These are phyloP conservation scores for Drosophila leonis DNA, from an alignment of 2,888 invertebrate genomes.

Conservation along the genomic window DNA sequence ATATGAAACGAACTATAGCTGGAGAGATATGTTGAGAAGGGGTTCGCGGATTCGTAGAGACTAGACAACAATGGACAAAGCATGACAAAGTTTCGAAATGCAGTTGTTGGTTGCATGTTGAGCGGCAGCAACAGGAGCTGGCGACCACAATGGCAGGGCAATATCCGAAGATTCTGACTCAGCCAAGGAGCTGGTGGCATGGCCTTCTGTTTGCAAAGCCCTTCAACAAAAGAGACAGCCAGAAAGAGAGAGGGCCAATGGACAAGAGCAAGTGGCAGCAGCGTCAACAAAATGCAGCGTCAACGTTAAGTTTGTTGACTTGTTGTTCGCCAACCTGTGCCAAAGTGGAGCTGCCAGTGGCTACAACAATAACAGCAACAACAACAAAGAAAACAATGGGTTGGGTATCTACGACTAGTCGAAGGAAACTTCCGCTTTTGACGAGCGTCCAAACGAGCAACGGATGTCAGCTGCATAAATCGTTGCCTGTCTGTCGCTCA, in stretches of 20 bases:
- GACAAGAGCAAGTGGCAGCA: constrained; percentile 31
- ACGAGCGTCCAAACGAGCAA: constrained; percentile 64
- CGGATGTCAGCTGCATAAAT: constrained; percentile 81
- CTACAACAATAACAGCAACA: constrained; percentile 28
- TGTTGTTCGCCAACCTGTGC: constrained; percentile 70
- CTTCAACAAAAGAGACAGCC: constrained; percentile 37
- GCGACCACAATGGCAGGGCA: constrained; percentile 14
- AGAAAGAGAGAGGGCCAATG: constrained; percentile 13
- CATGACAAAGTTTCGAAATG: constrained; percentile 15
- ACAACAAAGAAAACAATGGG: constrained; percentile 22
- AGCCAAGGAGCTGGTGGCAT: constrained; percentile 32
- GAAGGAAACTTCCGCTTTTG: constrained; percentile 71
- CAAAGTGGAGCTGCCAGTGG: constrained; percentile 56
- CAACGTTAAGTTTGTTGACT: constrained; percentile 76
- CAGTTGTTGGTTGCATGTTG: constrained; percentile 26
- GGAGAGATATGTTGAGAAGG: not conserved
- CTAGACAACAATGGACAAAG: constrained; percentile 27
- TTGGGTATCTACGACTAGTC: constrained; percentile 53
- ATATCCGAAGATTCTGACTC: constrained; percentile 31
- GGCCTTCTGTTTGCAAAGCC: constrained; percentile 49
- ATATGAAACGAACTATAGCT: constrained; percentile 28
- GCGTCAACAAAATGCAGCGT: constrained; percentile 61
- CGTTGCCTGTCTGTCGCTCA: constrained; percentile 63
- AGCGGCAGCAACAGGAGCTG: constrained; percentile 42
- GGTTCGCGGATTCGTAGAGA: no score